Conservation (phyloP, 2,113 vertebrate genomes). For the Sorex fumeus region DNA sequence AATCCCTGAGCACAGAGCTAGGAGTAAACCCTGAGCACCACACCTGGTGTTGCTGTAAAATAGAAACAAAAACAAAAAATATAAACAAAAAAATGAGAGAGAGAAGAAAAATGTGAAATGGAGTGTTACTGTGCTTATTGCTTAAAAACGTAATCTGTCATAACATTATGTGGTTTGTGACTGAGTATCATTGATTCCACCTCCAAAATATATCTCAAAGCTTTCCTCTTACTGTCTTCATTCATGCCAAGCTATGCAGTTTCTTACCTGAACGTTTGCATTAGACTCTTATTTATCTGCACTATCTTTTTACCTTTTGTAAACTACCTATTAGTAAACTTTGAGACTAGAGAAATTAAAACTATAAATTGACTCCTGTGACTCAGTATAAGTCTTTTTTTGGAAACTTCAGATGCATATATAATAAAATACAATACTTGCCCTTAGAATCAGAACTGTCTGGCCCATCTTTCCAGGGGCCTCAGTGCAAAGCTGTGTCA, state of each 20-base stretch:
- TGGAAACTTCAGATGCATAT: not conserved
- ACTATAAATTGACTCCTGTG: not conserved
- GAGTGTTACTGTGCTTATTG: not conserved
- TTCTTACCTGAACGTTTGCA: slow-evolving; percentile 8
- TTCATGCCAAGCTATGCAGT: not conserved
- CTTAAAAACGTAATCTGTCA: not conserved
- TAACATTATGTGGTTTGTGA: not conserved
- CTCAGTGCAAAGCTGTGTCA: not conserved
- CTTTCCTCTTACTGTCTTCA: slow-evolving; percentile 20
- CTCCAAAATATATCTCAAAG: slow-evolving; percentile 49
- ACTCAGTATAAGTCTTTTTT: not conserved
- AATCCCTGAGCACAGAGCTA: too few species aligned
- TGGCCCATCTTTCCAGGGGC: not conserved
- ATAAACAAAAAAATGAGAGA: too few species aligned
- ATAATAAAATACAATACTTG: not conserved
- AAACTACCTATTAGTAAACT: not conserved
- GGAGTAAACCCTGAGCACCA: too few species aligned
- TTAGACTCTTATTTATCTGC: not conserved
- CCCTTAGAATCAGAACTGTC: not conserved
- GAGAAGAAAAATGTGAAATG: not conserved
- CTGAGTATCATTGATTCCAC: slow-evolving; percentile 15
- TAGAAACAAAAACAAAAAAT: too few species aligned
- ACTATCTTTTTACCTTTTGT: slow-evolving; percentile 12
- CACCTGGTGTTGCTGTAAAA: too few species aligned
- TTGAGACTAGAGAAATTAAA: not conserved